Base-by-base conservation (phyloP, 2,888 invertebrate species). In the Melinaea marsaeus region DNA sequence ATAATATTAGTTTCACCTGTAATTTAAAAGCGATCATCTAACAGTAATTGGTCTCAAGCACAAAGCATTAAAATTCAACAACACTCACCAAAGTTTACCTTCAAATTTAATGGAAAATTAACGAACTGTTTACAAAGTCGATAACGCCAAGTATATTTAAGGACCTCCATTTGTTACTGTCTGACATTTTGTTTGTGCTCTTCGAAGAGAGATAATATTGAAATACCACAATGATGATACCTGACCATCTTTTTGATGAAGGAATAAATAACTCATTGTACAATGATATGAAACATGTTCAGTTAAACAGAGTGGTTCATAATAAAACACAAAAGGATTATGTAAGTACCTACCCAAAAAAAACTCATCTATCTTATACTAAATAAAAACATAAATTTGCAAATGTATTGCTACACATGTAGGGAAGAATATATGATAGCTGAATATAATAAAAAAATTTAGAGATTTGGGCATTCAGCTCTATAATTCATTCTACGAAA, bases 171-270 rank as follows among this genome's bases (percentile, higher is more conserved):
- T 69, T 65, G 64, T 74, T 70, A 68, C 61, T 57, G 13, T 33
- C 42, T 62, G 48, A 55, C 65, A 61, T 61, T 62, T 55, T 33
- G 33, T 46, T 42, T n/a, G 34, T 60, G 62, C 60, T 66, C 63
- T 69, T 67, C 67, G n/a, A 13, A 45, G 4, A 11, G 4, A 33
- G 35, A 32, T 34, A 46, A 60, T 51, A 22, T 48, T 11, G 9
- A 46, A 9, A 64, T 72, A 70, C 64, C 63, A 37, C 2, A 37
- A 81, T 60, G 61, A 82, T 83, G 83, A 90, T 90, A 67, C 79
- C 86, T 2, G 90, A 90, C 61, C 77, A 88, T 66, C 72, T 83
- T 57, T 89, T 90, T 62, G 90, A 90, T 48, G 89, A 90, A 66
- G 84, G 84, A 4, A 79, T 90, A 47, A 86, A 84, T 62, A 85